phyloP scores from a whole-genome alignment of 2,113 vertebrate genomes.

The Trematomus loennbergii region DNA sequence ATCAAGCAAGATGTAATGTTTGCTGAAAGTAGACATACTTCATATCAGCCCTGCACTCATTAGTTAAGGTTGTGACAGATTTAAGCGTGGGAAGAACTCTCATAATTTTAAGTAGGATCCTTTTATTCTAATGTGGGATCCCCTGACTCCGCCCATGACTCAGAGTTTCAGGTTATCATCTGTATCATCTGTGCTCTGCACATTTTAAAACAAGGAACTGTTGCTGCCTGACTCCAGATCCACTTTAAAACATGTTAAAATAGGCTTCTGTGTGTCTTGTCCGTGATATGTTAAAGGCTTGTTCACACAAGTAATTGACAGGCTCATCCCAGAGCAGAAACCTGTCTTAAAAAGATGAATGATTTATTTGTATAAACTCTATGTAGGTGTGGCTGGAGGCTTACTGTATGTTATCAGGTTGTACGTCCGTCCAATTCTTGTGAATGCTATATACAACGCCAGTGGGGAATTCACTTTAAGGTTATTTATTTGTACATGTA shows the following conservation, averaged over 20 bases:
- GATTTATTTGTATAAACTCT: too few relatives aligned
- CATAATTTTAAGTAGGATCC: background rate
- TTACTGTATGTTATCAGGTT: too few relatives aligned
- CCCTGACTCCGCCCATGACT: background rate
- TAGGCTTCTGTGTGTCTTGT: too few relatives aligned
- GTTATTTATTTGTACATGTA: too few relatives aligned
- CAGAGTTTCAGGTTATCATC: background rate
- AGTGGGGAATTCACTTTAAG: too few relatives aligned
- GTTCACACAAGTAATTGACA: background rate
- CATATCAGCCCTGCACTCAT: background rate
- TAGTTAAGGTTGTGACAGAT: background rate
- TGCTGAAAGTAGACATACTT: background rate
- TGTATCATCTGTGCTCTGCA: background rate
- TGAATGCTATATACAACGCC: too few relatives aligned
- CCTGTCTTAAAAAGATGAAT: too few relatives aligned
- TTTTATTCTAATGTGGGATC: background rate
- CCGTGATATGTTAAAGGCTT: background rate
- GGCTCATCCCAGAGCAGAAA: background rate
- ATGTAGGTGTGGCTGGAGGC: too few relatives aligned
- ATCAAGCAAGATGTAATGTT: constrained; percentile 8
- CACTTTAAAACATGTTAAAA: too few relatives aligned
- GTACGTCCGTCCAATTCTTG: too few relatives aligned
- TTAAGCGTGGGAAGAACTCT: background rate
- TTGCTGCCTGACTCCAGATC: background rate
- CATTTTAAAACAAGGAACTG: background rate